These are phyloP conservation scores for Phalacrocorax brasilianus DNA, from an alignment of 2,113 vertebrate species.

Conservation along the genomic window DNA sequence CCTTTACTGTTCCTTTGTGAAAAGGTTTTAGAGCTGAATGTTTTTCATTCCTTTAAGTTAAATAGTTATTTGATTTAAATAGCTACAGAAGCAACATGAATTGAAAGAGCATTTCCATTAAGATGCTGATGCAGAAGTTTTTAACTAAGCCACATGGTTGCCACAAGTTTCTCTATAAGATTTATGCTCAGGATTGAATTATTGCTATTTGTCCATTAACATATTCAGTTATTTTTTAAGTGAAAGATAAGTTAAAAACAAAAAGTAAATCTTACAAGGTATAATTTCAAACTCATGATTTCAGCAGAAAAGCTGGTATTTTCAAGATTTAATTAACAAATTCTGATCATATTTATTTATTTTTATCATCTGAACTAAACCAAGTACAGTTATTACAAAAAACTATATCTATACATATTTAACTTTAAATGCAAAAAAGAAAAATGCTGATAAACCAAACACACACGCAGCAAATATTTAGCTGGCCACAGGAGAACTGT, in stretches of 20 bases:
- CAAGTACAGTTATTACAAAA: not conserved
- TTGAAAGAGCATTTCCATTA: not conserved
- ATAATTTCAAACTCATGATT: not conserved
- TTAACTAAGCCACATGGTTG: not conserved
- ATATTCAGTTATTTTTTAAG: not conserved
- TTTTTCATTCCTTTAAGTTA: not conserved
- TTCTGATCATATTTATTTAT: not conserved
- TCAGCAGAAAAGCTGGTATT: not conserved
- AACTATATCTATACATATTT: not conserved
- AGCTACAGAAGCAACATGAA: not conserved
- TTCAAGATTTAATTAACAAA: not conserved
- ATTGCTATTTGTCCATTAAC: not conserved
- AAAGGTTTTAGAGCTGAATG: not conserved
- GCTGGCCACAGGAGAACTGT: not conserved
- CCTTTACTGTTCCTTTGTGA: not conserved
- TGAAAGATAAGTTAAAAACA: not conserved
- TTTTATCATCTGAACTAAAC: not conserved
- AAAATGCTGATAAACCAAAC: not conserved
- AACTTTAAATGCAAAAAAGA: not conserved
- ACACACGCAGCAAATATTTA: not conserved
- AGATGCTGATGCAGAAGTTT: not conserved
- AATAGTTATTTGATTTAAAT: not conserved
- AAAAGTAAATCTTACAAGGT: not conserved
- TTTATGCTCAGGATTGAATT: not conserved
- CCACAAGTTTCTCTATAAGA: not conserved